Conservation (phyloP, 1,140 invertebrate species). For the Fopius arisanus region DNA sequence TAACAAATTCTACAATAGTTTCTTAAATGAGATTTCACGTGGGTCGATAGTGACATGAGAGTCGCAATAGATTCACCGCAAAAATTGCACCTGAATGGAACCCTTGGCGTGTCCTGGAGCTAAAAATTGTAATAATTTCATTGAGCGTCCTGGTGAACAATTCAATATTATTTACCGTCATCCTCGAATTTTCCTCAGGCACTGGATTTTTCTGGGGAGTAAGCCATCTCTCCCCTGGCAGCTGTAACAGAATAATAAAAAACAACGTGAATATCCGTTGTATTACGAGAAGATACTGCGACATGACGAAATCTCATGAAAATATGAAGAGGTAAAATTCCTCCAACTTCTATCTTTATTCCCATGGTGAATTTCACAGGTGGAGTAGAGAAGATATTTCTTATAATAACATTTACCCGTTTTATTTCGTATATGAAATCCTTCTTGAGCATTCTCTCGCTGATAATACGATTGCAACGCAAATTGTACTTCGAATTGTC, state of each 20-base stretch:
- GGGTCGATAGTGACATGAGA: constrained; percentile 45
- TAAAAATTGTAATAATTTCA: neutral
- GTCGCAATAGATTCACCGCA: constrained; percentile 48
- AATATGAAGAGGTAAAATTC: neutral
- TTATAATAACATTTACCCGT: neutral
- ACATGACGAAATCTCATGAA: neutral
- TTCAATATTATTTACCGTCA: neutral
- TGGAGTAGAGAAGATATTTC: neutral
- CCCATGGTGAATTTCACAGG: too few relatives aligned
- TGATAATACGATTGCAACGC: constrained; percentile 48
- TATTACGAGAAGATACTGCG: neutral
- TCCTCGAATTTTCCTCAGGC: neutral
- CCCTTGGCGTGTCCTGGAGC: constrained; percentile 33
- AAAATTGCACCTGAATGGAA: constrained; percentile 45
- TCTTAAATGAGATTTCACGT: constrained; percentile 47
- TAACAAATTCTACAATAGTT: constrained; percentile 48
- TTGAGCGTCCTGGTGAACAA: neutral
- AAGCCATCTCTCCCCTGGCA: neutral
- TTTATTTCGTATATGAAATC: constrained; percentile 45
- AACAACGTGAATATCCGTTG: neutral
- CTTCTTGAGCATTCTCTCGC: constrained; percentile 53
- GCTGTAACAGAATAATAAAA: neutral
- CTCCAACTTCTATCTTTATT: too few relatives aligned
- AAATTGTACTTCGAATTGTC: constrained; percentile 49
- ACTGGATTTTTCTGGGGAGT: neutral